Percentiles rank a stretch among this genome's conserved stretches.
Evolutionary conservation across 2,797 vertebrate species (phyloP).

Genomic region (Acanthis flammea): DNA sequence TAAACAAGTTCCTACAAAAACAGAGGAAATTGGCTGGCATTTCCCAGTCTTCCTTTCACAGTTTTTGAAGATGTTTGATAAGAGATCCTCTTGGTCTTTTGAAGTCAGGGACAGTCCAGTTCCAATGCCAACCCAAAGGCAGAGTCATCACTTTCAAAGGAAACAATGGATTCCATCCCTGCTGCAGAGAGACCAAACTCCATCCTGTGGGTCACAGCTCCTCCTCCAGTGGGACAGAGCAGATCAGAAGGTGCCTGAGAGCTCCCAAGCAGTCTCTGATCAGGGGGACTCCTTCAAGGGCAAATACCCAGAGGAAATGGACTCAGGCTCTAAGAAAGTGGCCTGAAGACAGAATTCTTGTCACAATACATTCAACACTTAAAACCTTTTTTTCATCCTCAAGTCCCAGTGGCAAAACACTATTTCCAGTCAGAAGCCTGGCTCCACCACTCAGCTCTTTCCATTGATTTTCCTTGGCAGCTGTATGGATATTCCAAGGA

Average conservation of each 20-base stretch:
- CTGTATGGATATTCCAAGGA: background rate
- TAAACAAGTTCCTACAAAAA: constrained; percentile 29
- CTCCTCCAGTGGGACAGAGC: background rate
- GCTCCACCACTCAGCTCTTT: background rate
- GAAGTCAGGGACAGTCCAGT: constrained; percentile 8
- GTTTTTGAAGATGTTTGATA: constrained; percentile 58
- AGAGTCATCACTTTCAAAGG: background rate
- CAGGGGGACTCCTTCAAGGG: background rate
- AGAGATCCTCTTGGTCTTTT: constrained; percentile 28
- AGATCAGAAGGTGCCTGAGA: background rate
- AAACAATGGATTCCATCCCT: background rate
- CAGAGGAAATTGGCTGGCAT: constrained; percentile 52
- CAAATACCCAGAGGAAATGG: background rate
- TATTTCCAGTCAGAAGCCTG: constrained; percentile 8
- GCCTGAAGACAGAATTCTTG: background rate
- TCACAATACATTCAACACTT: background rate
- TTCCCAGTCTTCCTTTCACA: constrained; percentile 49
- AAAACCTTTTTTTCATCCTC: background rate
- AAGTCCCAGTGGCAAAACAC: background rate
- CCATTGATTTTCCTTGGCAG: constrained; percentile 24
- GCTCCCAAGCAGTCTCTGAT: background rate
- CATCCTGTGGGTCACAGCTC: background rate
- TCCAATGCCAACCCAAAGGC: background rate
- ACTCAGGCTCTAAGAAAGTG: background rate
- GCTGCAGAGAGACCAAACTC: background rate